phyloP scores from a whole-genome alignment of 2,113 vertebrate genomes.

The Protomyctophum bolini region DNA sequence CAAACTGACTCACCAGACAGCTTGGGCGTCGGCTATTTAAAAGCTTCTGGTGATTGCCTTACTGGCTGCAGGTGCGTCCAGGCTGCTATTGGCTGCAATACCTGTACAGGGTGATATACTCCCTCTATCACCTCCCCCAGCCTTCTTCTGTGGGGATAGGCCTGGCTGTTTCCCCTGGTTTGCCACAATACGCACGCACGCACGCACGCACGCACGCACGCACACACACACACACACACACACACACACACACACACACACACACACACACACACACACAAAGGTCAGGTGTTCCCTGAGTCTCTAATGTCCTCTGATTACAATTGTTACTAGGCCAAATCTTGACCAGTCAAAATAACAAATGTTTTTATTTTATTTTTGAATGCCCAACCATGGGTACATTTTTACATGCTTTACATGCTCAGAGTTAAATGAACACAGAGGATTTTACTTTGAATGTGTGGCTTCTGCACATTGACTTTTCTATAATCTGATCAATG shows the following conservation, averaged over 20 bases:
- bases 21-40: no score
- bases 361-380: conserved; percentile 14
- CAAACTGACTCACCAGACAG: no score
- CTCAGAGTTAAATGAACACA: no score
- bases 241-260: conserved; percentile 4
- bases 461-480: conserved; percentile 38
- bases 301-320: conserved; percentile 35
- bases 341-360: background rate
- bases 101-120: no score
- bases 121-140: no score
- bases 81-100: no score
- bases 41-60: no score
- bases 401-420: background rate
- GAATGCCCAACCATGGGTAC: background rate
- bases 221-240: conserved; percentile 26
- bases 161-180: no score
- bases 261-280: conserved; percentile 19
- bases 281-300: conserved; percentile 67
- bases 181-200: no score
- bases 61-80: no score
- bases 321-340: conserved; percentile 60
- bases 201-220: background rate
- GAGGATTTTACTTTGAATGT: background rate
- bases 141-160: no score
- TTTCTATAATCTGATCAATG: conserved; percentile 62